Evolutionary conservation across 2,797 vertebrate species (phyloP).

Genomic region (Eurystomus glaucurus): DNA sequence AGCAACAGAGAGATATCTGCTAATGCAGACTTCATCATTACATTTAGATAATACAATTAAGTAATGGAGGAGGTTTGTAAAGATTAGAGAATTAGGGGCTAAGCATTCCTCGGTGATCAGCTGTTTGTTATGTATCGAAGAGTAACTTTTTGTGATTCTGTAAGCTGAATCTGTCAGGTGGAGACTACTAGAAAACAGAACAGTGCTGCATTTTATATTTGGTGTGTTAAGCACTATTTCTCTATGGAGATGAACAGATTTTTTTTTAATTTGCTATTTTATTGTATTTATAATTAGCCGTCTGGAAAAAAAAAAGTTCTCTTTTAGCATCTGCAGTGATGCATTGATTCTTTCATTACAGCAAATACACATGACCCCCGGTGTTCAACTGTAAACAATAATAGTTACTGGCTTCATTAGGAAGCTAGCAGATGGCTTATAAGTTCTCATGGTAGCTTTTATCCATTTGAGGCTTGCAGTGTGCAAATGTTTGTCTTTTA

Average conservation of each 20-base stretch:
- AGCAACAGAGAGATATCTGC: neutral
- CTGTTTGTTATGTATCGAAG: constrained; percentile 20
- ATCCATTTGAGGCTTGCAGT: constrained; percentile 81
- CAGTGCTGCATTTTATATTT: constrained; percentile 29
- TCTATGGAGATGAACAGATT: constrained; percentile 72
- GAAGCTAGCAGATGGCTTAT: constrained; percentile 85
- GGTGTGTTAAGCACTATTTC: constrained; percentile 69
- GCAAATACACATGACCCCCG: constrained; percentile 82
- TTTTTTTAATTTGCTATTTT: constrained; percentile 76
- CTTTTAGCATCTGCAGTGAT: constrained; percentile 77
- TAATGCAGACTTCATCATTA: neutral
- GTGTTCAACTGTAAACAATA: constrained; percentile 85
- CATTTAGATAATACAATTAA: constrained; percentile 36
- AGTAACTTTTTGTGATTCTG: constrained; percentile 47
- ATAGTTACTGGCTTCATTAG: constrained; percentile 86
- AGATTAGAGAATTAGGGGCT: constrained; percentile 27
- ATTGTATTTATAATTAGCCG: constrained; percentile 82
- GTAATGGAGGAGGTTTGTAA: constrained; percentile 37
- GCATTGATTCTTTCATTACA: constrained; percentile 81
- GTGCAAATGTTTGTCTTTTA: constrained; percentile 85
- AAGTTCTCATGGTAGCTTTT: constrained; percentile 83
- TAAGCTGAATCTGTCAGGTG: constrained; percentile 13
- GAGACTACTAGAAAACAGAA: constrained; percentile 51
- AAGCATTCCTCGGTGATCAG: constrained; percentile 36
- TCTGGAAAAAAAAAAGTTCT: constrained; percentile 73